Base-by-base conservation (phyloP, 1,140 invertebrate species). In the Drosophila miranda region DNA sequence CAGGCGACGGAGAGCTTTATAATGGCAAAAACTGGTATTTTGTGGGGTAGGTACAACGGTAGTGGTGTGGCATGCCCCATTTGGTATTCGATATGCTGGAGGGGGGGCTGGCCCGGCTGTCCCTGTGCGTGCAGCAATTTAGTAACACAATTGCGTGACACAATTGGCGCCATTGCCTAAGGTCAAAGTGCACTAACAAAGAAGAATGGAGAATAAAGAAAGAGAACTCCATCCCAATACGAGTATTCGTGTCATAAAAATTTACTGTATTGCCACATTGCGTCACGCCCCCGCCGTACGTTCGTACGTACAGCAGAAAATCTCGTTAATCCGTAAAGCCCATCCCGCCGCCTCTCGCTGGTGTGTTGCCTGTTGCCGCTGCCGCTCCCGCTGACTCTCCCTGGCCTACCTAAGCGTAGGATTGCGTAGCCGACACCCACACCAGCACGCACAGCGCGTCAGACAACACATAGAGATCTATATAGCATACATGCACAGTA, bases 161-260 rank as follows among this genome's bases (percentile, higher is more conserved):
- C 62, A 66, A 54, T 34, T 67, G 72, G 61, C 61, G 73, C 62
- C 71, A 54, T 59, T 67, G 72, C 41, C 51, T 67, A 75, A 75
- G 72, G 72, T 75, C 72, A 75, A 59, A 75, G 72, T 75, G 72
- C 72, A 75, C 34, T 53, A 66, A 48, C 48, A 50, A 56, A 34
- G n/a, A 54, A 13, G 4, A 0, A 26, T 5, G 0, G 0, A 26
- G 23, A 26, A 26, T 19, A 5, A 26, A 5, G 23, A 48, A 52
- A 41, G 56, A 34, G n/a, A 54, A 13, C 30, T 44, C 34, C 30
- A 34, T 3, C 4, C 9, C 9, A 38, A 38, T 34, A 2, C 11
- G 11, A 44, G 49, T 44, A 26, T 49, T 49, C 64, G 49, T 68
- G 62, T 68, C 64, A 68, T 68, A 69, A 69, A 69, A 68, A 56